Percentiles rank a stretch among this genome's conserved stretches.
These are phyloP conservation scores for Hippoglossus hippoglossus DNA, from an alignment of 2,797 vertebrate species.

Conservation along the genomic window DNA sequence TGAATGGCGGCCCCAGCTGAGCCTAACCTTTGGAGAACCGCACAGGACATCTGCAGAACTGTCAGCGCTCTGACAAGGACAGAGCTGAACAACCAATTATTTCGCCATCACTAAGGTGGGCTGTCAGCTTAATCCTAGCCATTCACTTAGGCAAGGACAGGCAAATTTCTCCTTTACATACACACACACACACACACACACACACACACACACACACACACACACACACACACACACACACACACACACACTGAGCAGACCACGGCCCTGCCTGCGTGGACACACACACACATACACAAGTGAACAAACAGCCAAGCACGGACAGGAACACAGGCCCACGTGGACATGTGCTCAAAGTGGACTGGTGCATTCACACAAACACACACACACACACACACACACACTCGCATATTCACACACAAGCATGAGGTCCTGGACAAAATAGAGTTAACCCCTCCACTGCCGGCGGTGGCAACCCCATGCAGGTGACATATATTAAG, in stretches of 20 bases:
- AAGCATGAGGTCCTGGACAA: conserved; percentile 75
- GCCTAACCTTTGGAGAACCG: conserved; percentile 99
- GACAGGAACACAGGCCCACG: conserved; percentile 65
- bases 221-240: conserved; percentile 61
- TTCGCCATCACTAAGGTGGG: conserved; percentile 99
- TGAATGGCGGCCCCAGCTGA: conserved; percentile 98
- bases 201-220: conserved; percentile 51
- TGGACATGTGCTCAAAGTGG: conserved; percentile 73
- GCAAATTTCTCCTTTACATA: conserved; percentile 99
- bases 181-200: conserved; percentile 83
- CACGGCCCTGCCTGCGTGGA: conserved; percentile 51
- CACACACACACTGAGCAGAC: conserved; percentile 53
- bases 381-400: conserved; percentile 57
- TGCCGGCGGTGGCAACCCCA: conserved; percentile 65
- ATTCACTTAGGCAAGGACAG: conserved; percentile 99
- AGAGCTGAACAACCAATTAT: conserved; percentile 99
- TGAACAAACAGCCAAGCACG: conserved; percentile 66
- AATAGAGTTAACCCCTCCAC: conserved; percentile 92
- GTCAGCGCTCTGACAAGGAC: conserved; percentile 99
- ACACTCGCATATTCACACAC: conserved; percentile 72
- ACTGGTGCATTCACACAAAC: conserved; percentile 46
- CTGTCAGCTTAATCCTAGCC: conserved; percentile 99
- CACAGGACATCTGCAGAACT: conserved; percentile 99
- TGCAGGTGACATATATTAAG: conserved; percentile 80
- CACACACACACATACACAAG: conserved; percentile 60